These are phyloP conservation scores for Galeopterus variegatus DNA, from an alignment of 2,113 vertebrate species.

Conservation along the genomic window DNA sequence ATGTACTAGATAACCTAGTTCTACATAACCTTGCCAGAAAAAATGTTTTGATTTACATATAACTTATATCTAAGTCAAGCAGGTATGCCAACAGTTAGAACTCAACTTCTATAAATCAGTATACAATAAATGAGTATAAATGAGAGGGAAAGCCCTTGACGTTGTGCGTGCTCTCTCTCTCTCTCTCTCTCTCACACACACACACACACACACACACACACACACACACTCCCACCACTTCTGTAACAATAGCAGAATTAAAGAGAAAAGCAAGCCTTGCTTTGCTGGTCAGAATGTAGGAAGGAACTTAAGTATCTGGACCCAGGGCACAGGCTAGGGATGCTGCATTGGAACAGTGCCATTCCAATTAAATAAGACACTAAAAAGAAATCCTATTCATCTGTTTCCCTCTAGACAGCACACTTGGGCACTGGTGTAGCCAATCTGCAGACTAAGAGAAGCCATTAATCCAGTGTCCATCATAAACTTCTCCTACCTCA, in stretches of 20 bases:
- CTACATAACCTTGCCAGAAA: background rate
- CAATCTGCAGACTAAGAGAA: background rate
- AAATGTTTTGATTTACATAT: slow-evolving; percentile 32
- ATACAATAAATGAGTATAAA: background rate
- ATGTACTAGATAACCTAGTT: background rate
- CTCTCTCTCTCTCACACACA: background rate
- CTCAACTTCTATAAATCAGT: background rate
- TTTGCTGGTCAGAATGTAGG: background rate
- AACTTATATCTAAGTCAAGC: slow-evolving; percentile 41
- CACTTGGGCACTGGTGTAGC: background rate
- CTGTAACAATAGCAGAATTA: background rate
- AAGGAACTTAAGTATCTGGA: background rate
- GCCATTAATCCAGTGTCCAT: background rate
- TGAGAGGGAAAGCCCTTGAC: background rate
- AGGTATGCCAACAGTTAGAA: background rate
- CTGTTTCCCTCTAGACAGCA: background rate
- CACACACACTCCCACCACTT: too few relatives aligned
- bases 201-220: background rate
- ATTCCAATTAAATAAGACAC: background rate
- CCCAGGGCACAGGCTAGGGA: background rate
- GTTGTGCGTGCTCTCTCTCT: background rate
- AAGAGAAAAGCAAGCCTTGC: background rate
- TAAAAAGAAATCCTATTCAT: background rate
- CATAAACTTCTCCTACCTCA: background rate
- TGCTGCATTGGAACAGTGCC: background rate